These are phyloP conservation scores for Lytechinus variegatus DNA, from an alignment of 35 echinoderm and acorn worm genomes.

Conservation along the genomic window DNA sequence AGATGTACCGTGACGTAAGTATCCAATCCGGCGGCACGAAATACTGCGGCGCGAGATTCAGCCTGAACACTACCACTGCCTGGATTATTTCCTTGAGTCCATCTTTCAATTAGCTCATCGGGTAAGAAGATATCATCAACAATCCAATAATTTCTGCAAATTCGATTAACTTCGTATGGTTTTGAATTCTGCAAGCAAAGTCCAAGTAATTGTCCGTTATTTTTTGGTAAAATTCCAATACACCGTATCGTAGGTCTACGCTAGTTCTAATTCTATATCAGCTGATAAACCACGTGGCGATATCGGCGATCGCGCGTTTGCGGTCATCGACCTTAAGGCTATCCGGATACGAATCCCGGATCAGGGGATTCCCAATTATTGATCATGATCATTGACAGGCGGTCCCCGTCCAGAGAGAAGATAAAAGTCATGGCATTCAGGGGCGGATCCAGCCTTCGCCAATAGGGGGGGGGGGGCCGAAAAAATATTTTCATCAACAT, in stretches of 20 bases:
- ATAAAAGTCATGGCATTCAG: too few relatives aligned
- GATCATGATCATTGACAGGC: too few relatives aligned
- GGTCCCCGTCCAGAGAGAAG: too few relatives aligned
- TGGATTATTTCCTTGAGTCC: neutral
- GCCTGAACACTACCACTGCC: neutral
- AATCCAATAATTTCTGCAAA: neutral
- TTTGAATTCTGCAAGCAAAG: neutral
- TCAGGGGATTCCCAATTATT: too few relatives aligned
- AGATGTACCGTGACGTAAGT: conserved; percentile 1
- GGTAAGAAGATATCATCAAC: neutral
- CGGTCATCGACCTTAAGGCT: too few relatives aligned
- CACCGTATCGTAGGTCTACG: too few relatives aligned
- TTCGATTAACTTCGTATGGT: neutral
- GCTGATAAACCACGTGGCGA: neutral
- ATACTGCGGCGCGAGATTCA: neutral
- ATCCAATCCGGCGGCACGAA: neutral
- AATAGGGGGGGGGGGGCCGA: too few relatives aligned
- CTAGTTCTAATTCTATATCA: neutral
- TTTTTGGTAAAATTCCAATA: too few relatives aligned
- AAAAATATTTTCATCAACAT: too few relatives aligned
- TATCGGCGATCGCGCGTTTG: neutral
- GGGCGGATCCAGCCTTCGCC: too few relatives aligned
- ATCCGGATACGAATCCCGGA: too few relatives aligned
- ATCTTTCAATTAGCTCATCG: neutral
- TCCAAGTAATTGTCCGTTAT: too few relatives aligned